Base-by-base conservation (phyloP, 2,888 invertebrate genomes). In the Ferrisia virgata region DNA sequence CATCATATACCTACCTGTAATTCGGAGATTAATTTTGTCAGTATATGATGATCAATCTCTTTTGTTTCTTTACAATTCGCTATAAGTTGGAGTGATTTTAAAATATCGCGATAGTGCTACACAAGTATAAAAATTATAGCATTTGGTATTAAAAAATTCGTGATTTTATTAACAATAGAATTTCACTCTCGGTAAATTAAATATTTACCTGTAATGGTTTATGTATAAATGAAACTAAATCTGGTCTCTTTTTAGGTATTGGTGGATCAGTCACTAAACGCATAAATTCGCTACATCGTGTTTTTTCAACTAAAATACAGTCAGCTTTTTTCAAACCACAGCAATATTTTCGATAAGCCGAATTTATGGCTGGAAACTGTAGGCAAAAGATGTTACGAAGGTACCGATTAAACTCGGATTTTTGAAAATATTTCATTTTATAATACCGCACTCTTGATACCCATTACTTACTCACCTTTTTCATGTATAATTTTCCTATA, bases 281-380 rank as follows among this genome's bases (percentile, higher is more conserved):
- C 81, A 94, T 93, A 88, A 96, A 96, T 36, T 94, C 93, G 13
- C 94, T 92, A 87, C 94, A 94, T 85, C 89, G 88, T 40, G 90
- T 88, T 84, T 90, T 89, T 18, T 89, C 89, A 86, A 94, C 95
- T 89, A 96, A 90, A 80, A 96, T 93, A 88, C 95, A 95, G 88
- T 95, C 95, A 79, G 95, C 95, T 88, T 94, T 92, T 88, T 95
- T 95, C 86, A 96, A 91, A 85, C 95, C 95, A 87, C 94, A 92
- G 88, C 95, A 94, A 89, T 96, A 96, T 87, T 93, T 92, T 88
- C 94, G 93, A 89, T 95, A 96, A 79, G 94, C 92, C 80, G 93
- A 92, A 40, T 85, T 85, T 28, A 85, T 93, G 87, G 92, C 92
- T 86, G 92, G 91, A 85, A 94, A 91, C 89, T 87, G 86, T 33